A percentile compares a stretch with the other conserved stretches of the same genome.
phyloP scores from a whole-genome alignment of 2,888 invertebrate genomes.

The Lomographa bimaculata region DNA sequence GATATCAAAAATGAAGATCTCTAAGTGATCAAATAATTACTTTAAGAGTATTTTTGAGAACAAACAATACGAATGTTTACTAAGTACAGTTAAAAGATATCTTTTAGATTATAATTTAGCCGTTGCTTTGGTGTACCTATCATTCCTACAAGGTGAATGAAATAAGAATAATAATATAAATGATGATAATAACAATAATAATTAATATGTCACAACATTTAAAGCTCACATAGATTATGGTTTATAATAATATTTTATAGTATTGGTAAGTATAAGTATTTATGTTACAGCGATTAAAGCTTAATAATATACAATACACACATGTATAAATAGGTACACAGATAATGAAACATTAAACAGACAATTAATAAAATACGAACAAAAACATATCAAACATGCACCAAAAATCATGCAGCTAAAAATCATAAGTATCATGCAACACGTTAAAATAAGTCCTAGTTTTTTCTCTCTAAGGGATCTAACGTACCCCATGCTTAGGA shows the following conservation, averaged over 20 bases:
- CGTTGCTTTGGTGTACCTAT: too few species aligned
- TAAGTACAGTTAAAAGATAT: too few species aligned
- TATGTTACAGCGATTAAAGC: slow-evolving; percentile 25
- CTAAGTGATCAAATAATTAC: too few species aligned
- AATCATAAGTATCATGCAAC: slow-evolving; percentile 23
- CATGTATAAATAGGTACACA: slow-evolving; percentile 5
- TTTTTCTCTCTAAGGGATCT: slow-evolving; percentile 41
- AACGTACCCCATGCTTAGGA: slow-evolving; percentile 53
- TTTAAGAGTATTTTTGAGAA: too few species aligned
- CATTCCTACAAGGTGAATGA: too few species aligned
- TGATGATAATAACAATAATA: too few species aligned
- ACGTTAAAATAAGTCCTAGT: slow-evolving; percentile 24
- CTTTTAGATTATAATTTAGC: too few species aligned
- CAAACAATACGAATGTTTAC: too few species aligned
- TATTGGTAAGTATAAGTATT: slow-evolving; percentile 18
- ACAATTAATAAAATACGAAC: neutral
- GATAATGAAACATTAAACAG: slow-evolving; percentile 3
- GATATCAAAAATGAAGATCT: too few species aligned
- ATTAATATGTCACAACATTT: slow-evolving; percentile 25
- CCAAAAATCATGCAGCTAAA: slow-evolving; percentile 19
- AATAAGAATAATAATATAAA: too few species aligned
- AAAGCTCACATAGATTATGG: slow-evolving; percentile 25
- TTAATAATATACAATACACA: slow-evolving; percentile 15
- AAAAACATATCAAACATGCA: slow-evolving; percentile 15
- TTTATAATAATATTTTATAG: too few species aligned